phyloP scores from a whole-genome alignment of 2,113 vertebrate species.

The Calyptommatus sinebrachiatus region DNA sequence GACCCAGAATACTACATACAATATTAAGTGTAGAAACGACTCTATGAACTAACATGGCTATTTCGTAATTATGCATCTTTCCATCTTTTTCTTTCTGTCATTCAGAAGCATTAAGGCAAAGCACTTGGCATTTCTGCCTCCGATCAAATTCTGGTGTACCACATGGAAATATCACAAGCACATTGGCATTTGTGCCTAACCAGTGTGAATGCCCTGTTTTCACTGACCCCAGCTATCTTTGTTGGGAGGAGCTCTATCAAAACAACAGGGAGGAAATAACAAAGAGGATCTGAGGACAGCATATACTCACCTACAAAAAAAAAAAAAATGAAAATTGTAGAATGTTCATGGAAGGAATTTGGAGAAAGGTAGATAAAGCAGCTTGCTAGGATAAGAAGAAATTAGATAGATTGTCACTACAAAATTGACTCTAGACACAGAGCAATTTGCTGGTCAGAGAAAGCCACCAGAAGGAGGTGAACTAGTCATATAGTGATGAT shows the following conservation, averaged over 20 bases:
- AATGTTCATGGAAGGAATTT: not conserved
- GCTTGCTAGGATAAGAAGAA: not conserved
- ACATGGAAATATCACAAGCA: not conserved
- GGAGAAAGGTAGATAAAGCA: not conserved
- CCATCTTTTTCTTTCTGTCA: not conserved
- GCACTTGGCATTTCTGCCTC: not conserved
- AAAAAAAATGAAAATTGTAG: not conserved
- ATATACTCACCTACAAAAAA: not conserved
- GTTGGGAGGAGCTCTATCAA: not conserved
- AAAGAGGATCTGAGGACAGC: not conserved
- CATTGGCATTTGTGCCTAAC: not conserved
- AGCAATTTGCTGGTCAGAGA: not conserved
- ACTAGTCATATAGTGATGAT: no score
- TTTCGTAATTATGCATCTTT: not conserved
- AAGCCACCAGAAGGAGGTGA: no score
- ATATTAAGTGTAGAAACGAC: not conserved
- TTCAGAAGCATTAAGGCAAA: not conserved
- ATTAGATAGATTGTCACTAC: not conserved
- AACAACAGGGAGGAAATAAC: not conserved
- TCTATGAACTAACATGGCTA: not conserved
- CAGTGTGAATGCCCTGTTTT: not conserved
- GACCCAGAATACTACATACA: no score
- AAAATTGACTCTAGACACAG: not conserved
- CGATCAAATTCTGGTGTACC: not conserved
- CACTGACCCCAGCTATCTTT: not conserved